Conservation (phyloP, 2,113 vertebrate species). For the Triplophysa tibetana region DNA sequence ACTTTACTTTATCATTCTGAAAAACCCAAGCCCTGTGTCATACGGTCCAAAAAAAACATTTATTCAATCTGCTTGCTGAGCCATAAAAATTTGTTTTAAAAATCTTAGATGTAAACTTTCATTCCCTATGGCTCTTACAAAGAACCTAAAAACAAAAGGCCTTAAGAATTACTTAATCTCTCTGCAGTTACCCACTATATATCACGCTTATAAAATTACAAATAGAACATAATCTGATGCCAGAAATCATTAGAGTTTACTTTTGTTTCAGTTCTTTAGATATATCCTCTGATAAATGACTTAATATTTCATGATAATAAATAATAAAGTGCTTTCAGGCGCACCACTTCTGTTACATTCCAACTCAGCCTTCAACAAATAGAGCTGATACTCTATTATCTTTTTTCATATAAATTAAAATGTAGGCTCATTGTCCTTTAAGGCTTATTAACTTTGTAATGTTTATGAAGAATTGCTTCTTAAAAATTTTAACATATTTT, state of each 20-base stretch:
- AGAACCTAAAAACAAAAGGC: too few species aligned
- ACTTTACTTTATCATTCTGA: not conserved
- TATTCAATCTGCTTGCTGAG: slow-evolving; percentile 25
- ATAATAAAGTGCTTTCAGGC: slow-evolving; percentile 2
- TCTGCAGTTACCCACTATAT: too few species aligned
- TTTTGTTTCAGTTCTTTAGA: slow-evolving; percentile 4
- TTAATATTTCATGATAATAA: slow-evolving; percentile 25
- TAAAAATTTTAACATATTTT: not conserved
- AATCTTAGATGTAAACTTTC: slow-evolving; percentile 19
- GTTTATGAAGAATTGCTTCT: not conserved
- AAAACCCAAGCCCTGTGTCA: slow-evolving; percentile 18
- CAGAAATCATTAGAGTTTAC: not conserved
- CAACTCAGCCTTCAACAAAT: not conserved
- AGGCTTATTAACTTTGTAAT: not conserved
- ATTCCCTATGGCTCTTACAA: not conserved
- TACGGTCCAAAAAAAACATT: slow-evolving; percentile 32
- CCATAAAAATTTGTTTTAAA: slow-evolving; percentile 12
- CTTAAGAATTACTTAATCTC: too few species aligned
- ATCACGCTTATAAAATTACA: too few species aligned
- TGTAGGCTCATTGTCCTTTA: not conserved
- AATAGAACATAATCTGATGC: not conserved
- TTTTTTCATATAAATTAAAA: not conserved
- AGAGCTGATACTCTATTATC: not conserved
- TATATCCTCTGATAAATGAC: not conserved
- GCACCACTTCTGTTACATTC: not conserved